These are phyloP conservation scores for Oscheius sp. DNA, from an alignment of 2,888 invertebrate genomes.

Conservation along the genomic window DNA sequence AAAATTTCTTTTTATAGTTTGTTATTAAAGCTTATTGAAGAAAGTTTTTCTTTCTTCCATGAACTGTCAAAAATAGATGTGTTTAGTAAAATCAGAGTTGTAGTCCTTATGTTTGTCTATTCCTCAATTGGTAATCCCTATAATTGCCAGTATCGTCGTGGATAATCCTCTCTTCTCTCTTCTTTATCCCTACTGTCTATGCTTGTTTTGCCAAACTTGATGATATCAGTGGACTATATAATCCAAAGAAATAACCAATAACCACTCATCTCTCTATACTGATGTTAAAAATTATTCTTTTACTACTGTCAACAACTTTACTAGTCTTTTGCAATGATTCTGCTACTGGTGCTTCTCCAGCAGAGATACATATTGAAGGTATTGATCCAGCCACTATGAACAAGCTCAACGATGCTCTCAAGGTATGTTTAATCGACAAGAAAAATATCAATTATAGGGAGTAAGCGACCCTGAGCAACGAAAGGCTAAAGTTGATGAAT, in stretches of 20 bases:
- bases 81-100: too few species aligned
- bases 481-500: neutral
- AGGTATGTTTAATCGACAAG: neutral
- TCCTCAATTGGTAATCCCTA: neutral
- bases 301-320: neutral
- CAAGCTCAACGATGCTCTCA: conserved; percentile 6
- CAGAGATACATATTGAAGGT: conserved; percentile 8
- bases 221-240: neutral
- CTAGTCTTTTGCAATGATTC: neutral
- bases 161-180: neutral
- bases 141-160: neutral
- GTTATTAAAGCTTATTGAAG: too few species aligned
- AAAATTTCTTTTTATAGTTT: too few species aligned
- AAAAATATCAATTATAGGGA: neutral
- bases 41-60: neutral
- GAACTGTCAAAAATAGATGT: too few species aligned
- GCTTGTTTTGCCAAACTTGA: neutral
- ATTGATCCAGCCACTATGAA: neutral
- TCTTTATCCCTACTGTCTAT: neutral
- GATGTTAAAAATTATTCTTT: neutral
- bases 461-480: neutral
- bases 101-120: neutral
- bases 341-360: neutral
- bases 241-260: neutral
- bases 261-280: neutral